Evolutionary conservation across 2,113 vertebrate genomes (phyloP).

Genomic region (Capra hircus): DNA sequence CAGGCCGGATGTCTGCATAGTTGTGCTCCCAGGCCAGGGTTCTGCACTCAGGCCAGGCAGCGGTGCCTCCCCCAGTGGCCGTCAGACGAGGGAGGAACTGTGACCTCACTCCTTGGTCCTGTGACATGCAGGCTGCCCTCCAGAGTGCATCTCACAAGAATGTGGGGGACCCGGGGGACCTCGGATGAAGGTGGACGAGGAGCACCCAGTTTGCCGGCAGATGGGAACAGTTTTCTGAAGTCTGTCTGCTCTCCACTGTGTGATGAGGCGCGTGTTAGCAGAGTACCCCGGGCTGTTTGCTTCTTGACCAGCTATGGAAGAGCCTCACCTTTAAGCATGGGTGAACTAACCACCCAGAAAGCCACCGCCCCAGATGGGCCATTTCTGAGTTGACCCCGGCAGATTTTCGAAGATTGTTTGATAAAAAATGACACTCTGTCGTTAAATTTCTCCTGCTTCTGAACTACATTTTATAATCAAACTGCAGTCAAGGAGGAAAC

Average conservation of each 20-base stretch:
- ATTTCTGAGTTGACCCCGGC: background rate
- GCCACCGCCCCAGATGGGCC: background rate
- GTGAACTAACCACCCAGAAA: background rate
- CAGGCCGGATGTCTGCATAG: background rate
- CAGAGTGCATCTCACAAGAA: background rate
- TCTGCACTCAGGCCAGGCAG: background rate
- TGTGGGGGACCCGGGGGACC: background rate
- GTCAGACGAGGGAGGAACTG: background rate
- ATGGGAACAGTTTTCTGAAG: background rate
- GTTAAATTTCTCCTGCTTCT: background rate
- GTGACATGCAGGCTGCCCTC: background rate
- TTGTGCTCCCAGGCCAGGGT: background rate
- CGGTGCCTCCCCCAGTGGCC: background rate
- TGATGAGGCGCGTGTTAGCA: accelerated
- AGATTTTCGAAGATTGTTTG: background rate
- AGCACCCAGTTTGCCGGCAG: background rate
- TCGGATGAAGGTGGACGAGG: background rate
- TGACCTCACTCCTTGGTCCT: background rate
- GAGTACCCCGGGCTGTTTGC: background rate
- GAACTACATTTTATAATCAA: background rate
- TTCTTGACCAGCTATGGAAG: background rate
- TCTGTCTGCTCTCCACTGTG: background rate
- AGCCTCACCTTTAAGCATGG: background rate
- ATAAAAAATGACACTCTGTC: background rate
- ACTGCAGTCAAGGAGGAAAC: background rate